Conservation (phyloP, 2,113 vertebrate genomes). For the Elephas maximus region DNA sequence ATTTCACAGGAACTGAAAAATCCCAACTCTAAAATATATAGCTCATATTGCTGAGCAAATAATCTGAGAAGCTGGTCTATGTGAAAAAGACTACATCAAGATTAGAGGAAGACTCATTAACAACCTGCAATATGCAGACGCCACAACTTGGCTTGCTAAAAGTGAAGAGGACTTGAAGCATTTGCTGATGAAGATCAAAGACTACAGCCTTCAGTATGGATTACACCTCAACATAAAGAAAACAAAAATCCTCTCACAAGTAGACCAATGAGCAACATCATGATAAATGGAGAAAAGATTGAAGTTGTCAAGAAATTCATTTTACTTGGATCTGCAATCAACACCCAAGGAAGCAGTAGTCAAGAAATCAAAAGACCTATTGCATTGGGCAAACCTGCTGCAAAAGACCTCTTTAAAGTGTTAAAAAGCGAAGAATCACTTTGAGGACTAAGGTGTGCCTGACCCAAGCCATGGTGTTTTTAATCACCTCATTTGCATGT, state of each 20-base stretch:
- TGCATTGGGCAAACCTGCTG: background rate
- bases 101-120: background rate
- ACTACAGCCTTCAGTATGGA: background rate
- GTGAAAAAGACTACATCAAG: background rate
- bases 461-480: background rate
- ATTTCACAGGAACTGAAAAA: background rate
- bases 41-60: background rate
- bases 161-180: no score
- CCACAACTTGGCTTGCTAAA: background rate
- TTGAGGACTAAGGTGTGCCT: background rate
- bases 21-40: background rate
- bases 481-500: background rate
- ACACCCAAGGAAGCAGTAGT: background rate
- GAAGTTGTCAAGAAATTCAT: background rate
- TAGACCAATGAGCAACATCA: background rate
- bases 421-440: background rate
- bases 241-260: background rate
- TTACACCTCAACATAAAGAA: background rate
- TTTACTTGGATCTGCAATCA: background rate
- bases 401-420: background rate
- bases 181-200: background rate
- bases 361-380: background rate
- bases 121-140: background rate
- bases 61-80: background rate
- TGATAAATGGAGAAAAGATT: background rate